These are phyloP conservation scores for Rhombomys opimus DNA, from an alignment of 2,113 vertebrate species.

Conservation along the genomic window DNA sequence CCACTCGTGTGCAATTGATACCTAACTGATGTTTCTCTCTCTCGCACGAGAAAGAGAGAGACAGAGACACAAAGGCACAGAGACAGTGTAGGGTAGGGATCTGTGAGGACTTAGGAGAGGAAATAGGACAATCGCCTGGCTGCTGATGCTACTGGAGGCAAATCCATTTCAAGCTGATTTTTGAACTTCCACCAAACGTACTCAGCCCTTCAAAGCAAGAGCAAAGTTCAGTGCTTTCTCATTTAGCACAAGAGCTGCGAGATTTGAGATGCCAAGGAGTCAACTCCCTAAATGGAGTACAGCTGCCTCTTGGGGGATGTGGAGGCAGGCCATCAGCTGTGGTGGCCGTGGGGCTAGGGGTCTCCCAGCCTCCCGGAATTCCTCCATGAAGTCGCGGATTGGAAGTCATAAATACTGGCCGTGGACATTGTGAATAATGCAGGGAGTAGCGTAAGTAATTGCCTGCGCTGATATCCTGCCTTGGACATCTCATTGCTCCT, in stretches of 20 bases:
- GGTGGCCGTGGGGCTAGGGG: background rate
- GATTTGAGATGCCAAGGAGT: background rate
- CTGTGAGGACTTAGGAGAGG: background rate
- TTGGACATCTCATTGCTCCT: constrained; percentile 69
- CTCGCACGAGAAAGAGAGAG: background rate
- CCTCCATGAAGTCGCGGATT: constrained; percentile 25
- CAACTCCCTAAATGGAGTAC: background rate
- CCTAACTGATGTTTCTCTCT: background rate
- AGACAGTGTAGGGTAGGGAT: too few species aligned
- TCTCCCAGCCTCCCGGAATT: constrained; percentile 51
- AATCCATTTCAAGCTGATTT: background rate
- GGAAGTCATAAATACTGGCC: constrained; percentile 76
- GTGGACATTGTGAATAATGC: constrained; percentile 70
- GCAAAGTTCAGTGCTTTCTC: background rate
- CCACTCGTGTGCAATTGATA: background rate
- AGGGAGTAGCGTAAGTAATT: constrained; percentile 77
- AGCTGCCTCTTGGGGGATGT: fast-evolving
- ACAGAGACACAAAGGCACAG: background rate
- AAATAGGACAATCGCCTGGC: background rate
- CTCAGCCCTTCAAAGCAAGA: background rate
- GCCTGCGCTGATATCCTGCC: constrained; percentile 73
- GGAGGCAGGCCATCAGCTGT: background rate
- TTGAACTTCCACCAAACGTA: background rate
- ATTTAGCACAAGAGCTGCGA: background rate
- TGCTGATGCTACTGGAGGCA: constrained; percentile 1